Base-by-base conservation (phyloP, 2,113 vertebrate genomes). In the Ibidorhyncha struthersii region DNA sequence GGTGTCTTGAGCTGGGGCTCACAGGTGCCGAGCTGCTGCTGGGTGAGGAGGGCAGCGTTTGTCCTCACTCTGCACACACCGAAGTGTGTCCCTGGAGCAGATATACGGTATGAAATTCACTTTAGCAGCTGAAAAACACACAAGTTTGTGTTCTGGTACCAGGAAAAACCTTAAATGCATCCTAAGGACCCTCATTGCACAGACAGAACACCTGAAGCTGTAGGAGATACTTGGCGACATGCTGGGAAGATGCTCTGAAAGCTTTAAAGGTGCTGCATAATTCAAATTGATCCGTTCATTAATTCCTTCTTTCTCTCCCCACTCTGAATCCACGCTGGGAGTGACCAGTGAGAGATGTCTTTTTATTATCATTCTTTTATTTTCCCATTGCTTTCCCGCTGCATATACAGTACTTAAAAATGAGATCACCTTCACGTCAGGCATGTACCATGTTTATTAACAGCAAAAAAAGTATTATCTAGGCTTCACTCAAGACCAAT, bases 381-480 rank as follows among this genome's bases (percentile, higher is more conserved):
- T 98, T 93, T 95, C 55, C 66, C 30, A 5, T 96, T 94, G 81
- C 76, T 97, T 91, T 95, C 78, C 67, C 1, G 2, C 82, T 97
- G 92, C 80, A 59, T 62, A 88, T 95, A 95, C 89, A 97, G 87
- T 95, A 92, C 94, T 96, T 93, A 92, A 94, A 95, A 97, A 98
- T 92, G 95, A 97, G 93, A 92, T 97, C 98, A 93, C 91, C 91
- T 95, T 93, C 95, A 93, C 23, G 1, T 97, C 79, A 97, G 98
- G 90, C 96, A 96, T 98, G 97, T 98, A 97, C 98, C 97, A 97
- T 95, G 90, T 98, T 98, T 97, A 98, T 98, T 98, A 98, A 98
- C 97, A 96, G 96, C 96, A 96, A 97, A 98, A 95, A 96, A 97
- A 83, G 95, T 95, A 97, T 86, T 92, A 97, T 92, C 97, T 97